phyloP scores from a whole-genome alignment of 1,140 invertebrate species.

The Oedothorax gibbosus region DNA sequence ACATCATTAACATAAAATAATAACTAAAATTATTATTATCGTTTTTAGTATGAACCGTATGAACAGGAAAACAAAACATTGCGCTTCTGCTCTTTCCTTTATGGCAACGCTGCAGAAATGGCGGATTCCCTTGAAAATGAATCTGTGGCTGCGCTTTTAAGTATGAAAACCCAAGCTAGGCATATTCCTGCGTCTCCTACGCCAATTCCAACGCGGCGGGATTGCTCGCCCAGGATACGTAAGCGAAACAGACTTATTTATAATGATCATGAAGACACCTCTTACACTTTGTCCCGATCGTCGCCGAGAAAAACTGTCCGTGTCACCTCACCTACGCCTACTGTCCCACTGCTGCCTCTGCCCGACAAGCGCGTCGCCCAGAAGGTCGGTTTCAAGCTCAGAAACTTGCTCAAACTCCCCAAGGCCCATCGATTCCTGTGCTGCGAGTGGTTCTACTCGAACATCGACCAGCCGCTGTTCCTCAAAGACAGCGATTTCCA shows the following conservation, averaged over 20 bases:
- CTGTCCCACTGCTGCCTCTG: slow-evolving; percentile 1
- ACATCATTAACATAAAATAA: background rate
- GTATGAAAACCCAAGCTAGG: slow-evolving; percentile 57
- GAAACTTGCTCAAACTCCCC: slow-evolving; percentile 97
- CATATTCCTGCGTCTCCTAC: slow-evolving; percentile 49
- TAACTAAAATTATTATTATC: too few species aligned
- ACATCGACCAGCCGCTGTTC: slow-evolving; percentile 93
- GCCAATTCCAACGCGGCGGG: slow-evolving; percentile 48
- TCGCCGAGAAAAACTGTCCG: slow-evolving; percentile 66
- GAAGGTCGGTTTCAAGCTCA: slow-evolving; percentile 86
- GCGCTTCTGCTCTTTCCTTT: slow-evolving; percentile 11
- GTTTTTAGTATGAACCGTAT: background rate
- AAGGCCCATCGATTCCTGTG: slow-evolving; percentile 99
- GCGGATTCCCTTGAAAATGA: slow-evolving; percentile 61
- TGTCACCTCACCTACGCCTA: slow-evolving; percentile 51
- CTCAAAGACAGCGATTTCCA: slow-evolving; percentile 97
- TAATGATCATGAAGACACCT: slow-evolving; percentile 64
- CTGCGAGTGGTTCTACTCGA: slow-evolving; percentile 99
- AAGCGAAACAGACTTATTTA: slow-evolving; percentile 63
- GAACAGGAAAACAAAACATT: slow-evolving; percentile 27
- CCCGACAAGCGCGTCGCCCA: slow-evolving; percentile 80
- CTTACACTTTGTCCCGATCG: slow-evolving; percentile 63
- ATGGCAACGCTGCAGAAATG: slow-evolving; percentile 57
- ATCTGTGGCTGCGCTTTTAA: slow-evolving; percentile 58
- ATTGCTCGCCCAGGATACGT: slow-evolving; percentile 57